These are phyloP conservation scores for Caenorhabditis brenneri DNA, from an alignment of 1,140 invertebrate species.

Conservation along the genomic window DNA sequence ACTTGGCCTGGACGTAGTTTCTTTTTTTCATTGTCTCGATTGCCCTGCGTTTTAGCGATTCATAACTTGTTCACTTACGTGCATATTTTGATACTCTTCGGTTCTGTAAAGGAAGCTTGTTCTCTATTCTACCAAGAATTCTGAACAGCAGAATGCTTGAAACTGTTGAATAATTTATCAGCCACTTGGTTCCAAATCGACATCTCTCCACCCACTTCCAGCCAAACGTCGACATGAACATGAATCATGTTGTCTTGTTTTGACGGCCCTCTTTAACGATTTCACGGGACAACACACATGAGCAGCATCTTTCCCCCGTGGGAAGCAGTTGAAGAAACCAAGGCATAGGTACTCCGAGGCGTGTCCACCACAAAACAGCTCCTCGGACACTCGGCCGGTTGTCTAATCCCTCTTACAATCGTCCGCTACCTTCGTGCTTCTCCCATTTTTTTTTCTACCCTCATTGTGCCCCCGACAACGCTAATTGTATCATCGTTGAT, in stretches of 20 bases:
- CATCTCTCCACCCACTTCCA: background rate
- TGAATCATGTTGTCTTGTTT: background rate
- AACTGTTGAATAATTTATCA: constrained; percentile 18
- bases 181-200: background rate
- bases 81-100: no score
- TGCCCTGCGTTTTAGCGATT: no score
- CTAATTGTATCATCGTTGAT: constrained; percentile 42
- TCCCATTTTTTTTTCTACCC: background rate
- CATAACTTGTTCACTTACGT: no score
- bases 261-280: background rate
- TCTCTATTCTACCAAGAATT: background rate
- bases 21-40: no score
- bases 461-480: background rate
- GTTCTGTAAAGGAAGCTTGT: background rate
- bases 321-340: background rate
- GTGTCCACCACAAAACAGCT: constrained; percentile 39
- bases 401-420: constrained; percentile 20
- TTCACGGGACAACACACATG: background rate
- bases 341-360: background rate
- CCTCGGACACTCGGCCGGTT: background rate
- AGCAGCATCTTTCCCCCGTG: background rate
- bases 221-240: background rate
- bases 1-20: no score
- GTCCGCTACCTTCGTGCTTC: constrained; percentile 19
- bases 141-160: background rate